Percentiles rank a stretch among this genome's conserved stretches.
phyloP scores from a whole-genome alignment of 2,113 vertebrate species.

The Gallinago paraguaiae region DNA sequence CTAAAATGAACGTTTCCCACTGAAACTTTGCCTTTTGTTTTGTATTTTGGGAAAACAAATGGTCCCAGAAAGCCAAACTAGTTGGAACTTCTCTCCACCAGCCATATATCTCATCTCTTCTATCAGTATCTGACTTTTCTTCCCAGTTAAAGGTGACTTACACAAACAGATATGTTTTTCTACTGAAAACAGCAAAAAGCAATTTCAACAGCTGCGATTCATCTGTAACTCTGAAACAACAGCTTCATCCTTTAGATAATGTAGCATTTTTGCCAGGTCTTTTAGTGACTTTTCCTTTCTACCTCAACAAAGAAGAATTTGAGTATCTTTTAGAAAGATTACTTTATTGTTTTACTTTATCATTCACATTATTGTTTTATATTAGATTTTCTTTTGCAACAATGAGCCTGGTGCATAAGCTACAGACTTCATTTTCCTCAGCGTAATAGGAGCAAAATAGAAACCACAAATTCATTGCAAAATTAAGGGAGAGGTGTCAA shows the following conservation, averaged over 20 bases:
- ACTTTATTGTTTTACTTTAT: neutral
- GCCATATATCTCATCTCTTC: neutral
- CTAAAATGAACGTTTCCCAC: neutral
- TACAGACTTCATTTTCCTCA: neutral
- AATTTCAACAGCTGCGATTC: neutral
- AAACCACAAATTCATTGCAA: neutral
- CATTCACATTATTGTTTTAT: neutral
- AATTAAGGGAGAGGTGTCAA: neutral
- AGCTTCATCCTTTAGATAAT: neutral
- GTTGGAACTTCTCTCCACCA: neutral
- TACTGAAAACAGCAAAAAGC: neutral
- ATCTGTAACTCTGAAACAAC: neutral
- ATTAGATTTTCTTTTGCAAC: neutral
- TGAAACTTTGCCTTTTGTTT: neutral
- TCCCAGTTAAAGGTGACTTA: constrained; percentile 24
- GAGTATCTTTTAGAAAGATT: neutral
- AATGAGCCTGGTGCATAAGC: neutral
- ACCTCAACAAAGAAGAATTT: neutral
- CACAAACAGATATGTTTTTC: neutral
- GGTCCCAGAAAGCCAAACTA: neutral
- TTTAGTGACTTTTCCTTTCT: neutral
- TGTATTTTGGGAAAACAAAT: neutral
- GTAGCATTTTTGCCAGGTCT: neutral
- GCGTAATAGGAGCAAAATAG: neutral
- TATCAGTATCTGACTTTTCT: neutral